phyloP scores from a whole-genome alignment of 2,888 invertebrate genomes.

The Eilema caniola region DNA sequence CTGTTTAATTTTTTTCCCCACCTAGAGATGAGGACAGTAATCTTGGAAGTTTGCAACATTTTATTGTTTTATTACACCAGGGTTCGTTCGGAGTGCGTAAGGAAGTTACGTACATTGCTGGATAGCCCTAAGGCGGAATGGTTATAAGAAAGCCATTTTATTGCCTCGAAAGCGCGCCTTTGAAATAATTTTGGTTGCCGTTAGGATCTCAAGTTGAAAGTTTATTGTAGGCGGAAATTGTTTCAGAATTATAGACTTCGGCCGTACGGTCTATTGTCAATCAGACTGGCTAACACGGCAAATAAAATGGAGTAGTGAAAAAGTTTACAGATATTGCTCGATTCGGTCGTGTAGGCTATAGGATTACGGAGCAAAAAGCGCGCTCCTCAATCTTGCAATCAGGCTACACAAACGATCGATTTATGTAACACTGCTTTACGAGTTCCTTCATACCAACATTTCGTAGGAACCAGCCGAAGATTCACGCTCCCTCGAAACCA shows the following conservation, averaged over 20 bases:
- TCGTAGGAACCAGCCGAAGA: constrained; percentile 61
- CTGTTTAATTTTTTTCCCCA: constrained; percentile 54
- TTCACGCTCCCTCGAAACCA: constrained; percentile 68
- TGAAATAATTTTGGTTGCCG: constrained; percentile 71
- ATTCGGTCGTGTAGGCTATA: constrained; percentile 51
- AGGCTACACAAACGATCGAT: constrained; percentile 79
- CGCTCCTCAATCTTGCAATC: constrained; percentile 78
- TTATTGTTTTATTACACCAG: constrained; percentile 73
- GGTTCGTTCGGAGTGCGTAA: constrained; percentile 60
- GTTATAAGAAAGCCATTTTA: constrained; percentile 77
- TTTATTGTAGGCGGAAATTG: constrained; percentile 68
- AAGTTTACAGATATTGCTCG: constrained; percentile 42
- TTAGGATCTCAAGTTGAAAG: constrained; percentile 66
- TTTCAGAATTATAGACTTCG: constrained; percentile 61
- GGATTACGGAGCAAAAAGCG: constrained; percentile 71
- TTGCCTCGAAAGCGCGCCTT: constrained; percentile 66
- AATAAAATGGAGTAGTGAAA: constrained; percentile 33
- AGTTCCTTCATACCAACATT: constrained; percentile 63
- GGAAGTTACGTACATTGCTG: constrained; percentile 64
- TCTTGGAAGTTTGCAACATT: constrained; percentile 67
- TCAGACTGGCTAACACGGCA: constrained; percentile 44
- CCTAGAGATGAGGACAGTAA: constrained; percentile 60
- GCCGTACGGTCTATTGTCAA: constrained; percentile 58
- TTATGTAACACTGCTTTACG: constrained; percentile 75
- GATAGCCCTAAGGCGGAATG: constrained; percentile 63